phyloP scores from a whole-genome alignment of 1,140 invertebrate species.

The Anastrepha ludens region DNA sequence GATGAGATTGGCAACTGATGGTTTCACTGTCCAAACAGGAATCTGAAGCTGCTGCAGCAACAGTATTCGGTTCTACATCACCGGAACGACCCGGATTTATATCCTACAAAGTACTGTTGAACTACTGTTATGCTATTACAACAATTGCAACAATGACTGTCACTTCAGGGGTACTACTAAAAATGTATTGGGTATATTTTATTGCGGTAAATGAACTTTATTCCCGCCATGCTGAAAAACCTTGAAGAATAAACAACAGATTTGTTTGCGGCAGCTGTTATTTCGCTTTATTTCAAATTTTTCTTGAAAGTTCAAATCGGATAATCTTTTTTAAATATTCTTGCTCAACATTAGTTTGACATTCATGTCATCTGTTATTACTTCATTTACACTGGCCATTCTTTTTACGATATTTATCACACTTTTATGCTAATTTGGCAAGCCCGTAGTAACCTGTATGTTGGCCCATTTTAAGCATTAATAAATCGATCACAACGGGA shows the following conservation, averaged over 20 bases:
- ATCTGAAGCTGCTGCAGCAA: too few relatives aligned
- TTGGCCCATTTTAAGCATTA: background rate
- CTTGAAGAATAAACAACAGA: background rate
- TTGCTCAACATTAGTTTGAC: background rate
- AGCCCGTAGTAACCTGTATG: background rate
- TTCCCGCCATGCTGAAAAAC: too few relatives aligned
- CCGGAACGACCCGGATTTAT: too few relatives aligned
- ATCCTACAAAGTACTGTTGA: too few relatives aligned
- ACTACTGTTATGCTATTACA: too few relatives aligned
- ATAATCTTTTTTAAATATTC: background rate
- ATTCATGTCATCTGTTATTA: constrained; percentile 3
- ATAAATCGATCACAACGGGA: constrained; percentile 24
- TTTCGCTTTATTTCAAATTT: constrained; percentile 46
- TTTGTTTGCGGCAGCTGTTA: constrained; percentile 41
- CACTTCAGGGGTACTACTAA: too few relatives aligned
- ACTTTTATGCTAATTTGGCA: constrained; percentile 43
- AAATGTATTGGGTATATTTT: too few relatives aligned
- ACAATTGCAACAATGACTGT: too few relatives aligned
- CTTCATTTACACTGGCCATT: constrained; percentile 18
- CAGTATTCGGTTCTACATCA: too few relatives aligned
- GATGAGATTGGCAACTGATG: too few relatives aligned
- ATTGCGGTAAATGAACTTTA: too few relatives aligned
- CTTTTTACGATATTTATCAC: constrained; percentile 28
- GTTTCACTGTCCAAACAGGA: too few relatives aligned
- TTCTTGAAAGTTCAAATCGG: constrained; percentile 7